Evolutionary conservation across 2,888 invertebrate genomes (phyloP).

Genomic region (Drosophila atroscutellata): DNA sequence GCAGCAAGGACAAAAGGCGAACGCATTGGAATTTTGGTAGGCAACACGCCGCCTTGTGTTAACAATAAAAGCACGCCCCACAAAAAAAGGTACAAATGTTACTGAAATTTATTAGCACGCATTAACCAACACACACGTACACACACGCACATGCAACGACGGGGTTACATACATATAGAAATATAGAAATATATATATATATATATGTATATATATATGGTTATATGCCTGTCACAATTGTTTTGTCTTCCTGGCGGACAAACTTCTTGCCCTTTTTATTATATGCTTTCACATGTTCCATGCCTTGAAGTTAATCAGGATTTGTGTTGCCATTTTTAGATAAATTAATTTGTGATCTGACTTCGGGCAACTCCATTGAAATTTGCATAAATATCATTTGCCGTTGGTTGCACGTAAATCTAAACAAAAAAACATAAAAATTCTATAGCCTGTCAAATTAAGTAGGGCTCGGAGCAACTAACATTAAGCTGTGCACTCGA

Average conservation of each 20-base stretch:
- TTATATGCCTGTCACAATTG: constrained; percentile 61
- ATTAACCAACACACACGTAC: constrained; percentile 62
- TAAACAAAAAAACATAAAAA: constrained; percentile 47
- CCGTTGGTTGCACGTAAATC: constrained; percentile 61
- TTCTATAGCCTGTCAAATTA: constrained; percentile 36
- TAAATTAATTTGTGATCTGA: constrained; percentile 71
- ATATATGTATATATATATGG: constrained; percentile 4
- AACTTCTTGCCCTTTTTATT: constrained; percentile 64
- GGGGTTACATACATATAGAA: constrained; percentile 12
- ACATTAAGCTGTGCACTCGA: constrained; percentile 45
- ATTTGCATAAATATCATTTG: constrained; percentile 76
- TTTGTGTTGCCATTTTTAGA: constrained; percentile 67
- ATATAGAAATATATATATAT: background rate
- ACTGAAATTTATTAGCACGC: constrained; percentile 71
- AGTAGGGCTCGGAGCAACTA: constrained; percentile 17
- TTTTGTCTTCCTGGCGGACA: constrained; percentile 65
- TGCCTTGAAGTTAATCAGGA: constrained; percentile 72
- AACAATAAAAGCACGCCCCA: constrained; percentile 65
- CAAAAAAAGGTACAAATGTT: constrained; percentile 74
- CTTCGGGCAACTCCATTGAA: constrained; percentile 57
- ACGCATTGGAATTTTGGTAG: constrained; percentile 55
- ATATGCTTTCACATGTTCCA: constrained; percentile 50
- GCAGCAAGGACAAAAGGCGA: constrained; percentile 42
- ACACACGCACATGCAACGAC: constrained; percentile 11
- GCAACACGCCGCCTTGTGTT: constrained; percentile 65